phyloP scores from a whole-genome alignment of 2,888 invertebrate genomes.

The Auanema sp. region DNA sequence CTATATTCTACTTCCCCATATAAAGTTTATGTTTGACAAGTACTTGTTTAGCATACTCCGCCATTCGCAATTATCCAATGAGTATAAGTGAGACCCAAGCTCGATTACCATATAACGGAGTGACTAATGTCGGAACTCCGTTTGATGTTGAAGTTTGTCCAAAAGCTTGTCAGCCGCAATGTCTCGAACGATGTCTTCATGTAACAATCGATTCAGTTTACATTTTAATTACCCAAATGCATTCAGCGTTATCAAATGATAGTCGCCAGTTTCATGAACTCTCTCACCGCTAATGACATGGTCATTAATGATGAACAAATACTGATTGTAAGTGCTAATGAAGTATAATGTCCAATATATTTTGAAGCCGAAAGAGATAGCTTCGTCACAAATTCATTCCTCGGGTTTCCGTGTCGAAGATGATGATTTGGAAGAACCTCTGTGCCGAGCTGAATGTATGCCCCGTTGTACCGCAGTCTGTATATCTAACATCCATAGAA shows the following conservation, averaged over 20 bases:
- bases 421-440: background rate
- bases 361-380: too few species aligned
- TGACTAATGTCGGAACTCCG: too few species aligned
- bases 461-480: background rate
- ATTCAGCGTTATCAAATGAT: background rate
- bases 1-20: too few species aligned
- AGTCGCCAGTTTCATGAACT: background rate
- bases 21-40: too few species aligned
- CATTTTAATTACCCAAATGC: background rate
- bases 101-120: too few species aligned
- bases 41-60: too few species aligned
- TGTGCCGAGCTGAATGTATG: slow-evolving; percentile 1
- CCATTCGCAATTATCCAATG: too few species aligned
- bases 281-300: too few species aligned
- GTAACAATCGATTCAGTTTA: background rate
- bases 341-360: too few species aligned
- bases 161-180: background rate
- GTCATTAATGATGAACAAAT: too few species aligned
- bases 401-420: background rate
- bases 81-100: too few species aligned
- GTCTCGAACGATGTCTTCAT: background rate
- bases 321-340: too few species aligned
- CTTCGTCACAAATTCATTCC: background rate
- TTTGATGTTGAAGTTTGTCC: background rate
- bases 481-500: background rate